phyloP scores from a whole-genome alignment of 2,113 vertebrate species.

The Phrynosoma blainvillii region DNA sequence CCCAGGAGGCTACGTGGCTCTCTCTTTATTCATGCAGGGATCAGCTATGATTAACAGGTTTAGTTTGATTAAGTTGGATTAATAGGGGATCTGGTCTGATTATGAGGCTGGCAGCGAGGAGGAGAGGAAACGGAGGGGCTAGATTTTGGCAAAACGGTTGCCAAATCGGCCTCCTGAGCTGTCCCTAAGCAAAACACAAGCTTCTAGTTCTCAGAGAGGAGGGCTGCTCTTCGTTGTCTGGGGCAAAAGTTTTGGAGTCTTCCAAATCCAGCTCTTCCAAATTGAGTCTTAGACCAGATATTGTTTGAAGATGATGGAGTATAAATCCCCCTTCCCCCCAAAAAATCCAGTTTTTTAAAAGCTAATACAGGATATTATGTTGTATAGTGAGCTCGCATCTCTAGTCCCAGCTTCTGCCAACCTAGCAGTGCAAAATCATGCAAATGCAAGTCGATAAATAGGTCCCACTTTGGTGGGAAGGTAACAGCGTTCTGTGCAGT shows the following conservation, averaged over 20 bases:
- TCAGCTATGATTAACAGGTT: slow-evolving; percentile 49
- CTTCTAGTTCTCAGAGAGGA: background rate
- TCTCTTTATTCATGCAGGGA: background rate
- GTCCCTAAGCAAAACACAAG: background rate
- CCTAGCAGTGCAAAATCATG: no score
- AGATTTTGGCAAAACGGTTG: background rate
- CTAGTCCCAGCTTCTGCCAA: no score
- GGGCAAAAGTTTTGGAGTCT: background rate
- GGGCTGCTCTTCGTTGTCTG: background rate
- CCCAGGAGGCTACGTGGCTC: slow-evolving; percentile 19
- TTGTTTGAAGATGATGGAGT: no score
- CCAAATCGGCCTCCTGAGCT: no score
- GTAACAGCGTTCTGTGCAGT: no score
- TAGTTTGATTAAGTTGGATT: slow-evolving; percentile 69
- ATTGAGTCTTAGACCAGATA: no score
- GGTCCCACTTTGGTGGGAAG: no score
- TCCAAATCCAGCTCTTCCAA: background rate
- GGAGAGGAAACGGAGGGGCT: background rate
- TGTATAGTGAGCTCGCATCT: no score
- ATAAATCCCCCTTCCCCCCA: no score
- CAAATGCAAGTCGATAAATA: no score
- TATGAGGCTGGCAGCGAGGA: background rate
- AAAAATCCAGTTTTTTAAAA: no score
- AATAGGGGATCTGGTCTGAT: background rate
- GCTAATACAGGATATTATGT: no score